Evolutionary conservation across 2,113 vertebrate species (phyloP), one percentile per base, ranked within the genome.

Genomic region (Damaliscus lunatus): DNA sequence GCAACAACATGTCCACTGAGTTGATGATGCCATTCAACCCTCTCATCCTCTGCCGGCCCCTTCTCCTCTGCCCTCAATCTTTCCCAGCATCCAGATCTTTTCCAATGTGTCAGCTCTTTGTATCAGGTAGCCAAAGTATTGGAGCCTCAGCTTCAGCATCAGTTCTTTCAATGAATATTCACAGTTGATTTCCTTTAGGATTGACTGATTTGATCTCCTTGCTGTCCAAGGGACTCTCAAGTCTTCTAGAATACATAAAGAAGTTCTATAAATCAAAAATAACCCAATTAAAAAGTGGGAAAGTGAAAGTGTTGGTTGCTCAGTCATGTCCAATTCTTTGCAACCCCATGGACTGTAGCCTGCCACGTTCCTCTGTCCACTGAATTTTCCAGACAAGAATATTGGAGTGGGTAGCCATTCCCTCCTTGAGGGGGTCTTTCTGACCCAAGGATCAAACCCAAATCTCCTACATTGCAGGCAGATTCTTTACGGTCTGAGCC

Each of bases 241-340:
- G 67, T 71, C 57, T 96, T 95, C 53, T 17, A 95, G 59, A 82
- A 82, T 43, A 95, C 2, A 86, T 50, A 71, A 84, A 90, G 16
- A 84, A 83, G 15, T 86, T 84, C 17, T 74, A 93, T 48, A 92
- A 85, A 92, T 88, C 2, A 94, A 46, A 60, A 74, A 93, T 59
- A 88, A 57, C 25, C 6, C 53, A 80, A 33, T 50, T 84, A 57
- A 23, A 93, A 96, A 81, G 25, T 2, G 21, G 1, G 9, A 67
- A 71, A 78, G 21, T 43, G 5, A 74, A 74, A 74, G 11, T 74
- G 21, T 43, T 74, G 43, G 67, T 6, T 74, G 11, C 14, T 74
- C 36, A 43, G 36, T 25, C 1, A 0, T 74, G 23, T 74, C 71
- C 21, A 74, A 14, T 43, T 43, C 71, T 74, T 74, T 43, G 71